These are phyloP conservation scores for Beris chalybata DNA, from an alignment of 2,888 invertebrate species.

Conservation along the genomic window DNA sequence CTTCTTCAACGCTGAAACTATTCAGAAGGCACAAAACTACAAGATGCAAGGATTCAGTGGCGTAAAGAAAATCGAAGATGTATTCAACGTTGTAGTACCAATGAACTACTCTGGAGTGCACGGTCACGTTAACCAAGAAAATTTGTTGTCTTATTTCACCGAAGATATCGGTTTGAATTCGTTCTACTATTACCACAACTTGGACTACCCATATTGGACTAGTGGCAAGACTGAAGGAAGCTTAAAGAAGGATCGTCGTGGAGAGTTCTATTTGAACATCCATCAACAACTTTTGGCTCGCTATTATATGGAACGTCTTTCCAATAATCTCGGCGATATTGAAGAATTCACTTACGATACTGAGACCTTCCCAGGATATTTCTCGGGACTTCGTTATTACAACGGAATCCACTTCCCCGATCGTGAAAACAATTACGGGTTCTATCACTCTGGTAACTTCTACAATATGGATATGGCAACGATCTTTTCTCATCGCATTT, in stretches of 20 bases:
- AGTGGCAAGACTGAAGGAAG: slow-evolving; percentile 55
- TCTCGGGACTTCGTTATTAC: slow-evolving; percentile 64
- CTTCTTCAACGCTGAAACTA: slow-evolving; percentile 64
- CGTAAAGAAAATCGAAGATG: slow-evolving; percentile 56
- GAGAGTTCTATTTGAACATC: slow-evolving; percentile 57
- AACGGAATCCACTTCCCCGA: slow-evolving; percentile 68
- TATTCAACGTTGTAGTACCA: slow-evolving; percentile 64
- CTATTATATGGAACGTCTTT: slow-evolving; percentile 63
- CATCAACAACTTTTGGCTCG: slow-evolving; percentile 59
- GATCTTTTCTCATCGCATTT: slow-evolving; percentile 61
- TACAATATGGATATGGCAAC: slow-evolving; percentile 53
- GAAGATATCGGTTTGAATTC: slow-evolving; percentile 77
- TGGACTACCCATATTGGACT: slow-evolving; percentile 73
- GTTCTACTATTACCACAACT: slow-evolving; percentile 69
- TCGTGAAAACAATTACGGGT: slow-evolving; percentile 61
- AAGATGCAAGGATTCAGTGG: slow-evolving; percentile 64
- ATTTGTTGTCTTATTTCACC: slow-evolving; percentile 69
- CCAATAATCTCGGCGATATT: slow-evolving; percentile 69
- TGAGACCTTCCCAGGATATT: slow-evolving; percentile 65
- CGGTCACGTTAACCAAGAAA: slow-evolving; percentile 62
- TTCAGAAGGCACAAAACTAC: slow-evolving; percentile 56
- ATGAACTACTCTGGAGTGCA: slow-evolving; percentile 69
- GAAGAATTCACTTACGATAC: slow-evolving; percentile 61
- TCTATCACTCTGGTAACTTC: slow-evolving; percentile 52
- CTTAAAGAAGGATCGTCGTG: slow-evolving; percentile 53